Conservation (phyloP, 2,797 vertebrate species). For the Megaceryle alcyon region DNA sequence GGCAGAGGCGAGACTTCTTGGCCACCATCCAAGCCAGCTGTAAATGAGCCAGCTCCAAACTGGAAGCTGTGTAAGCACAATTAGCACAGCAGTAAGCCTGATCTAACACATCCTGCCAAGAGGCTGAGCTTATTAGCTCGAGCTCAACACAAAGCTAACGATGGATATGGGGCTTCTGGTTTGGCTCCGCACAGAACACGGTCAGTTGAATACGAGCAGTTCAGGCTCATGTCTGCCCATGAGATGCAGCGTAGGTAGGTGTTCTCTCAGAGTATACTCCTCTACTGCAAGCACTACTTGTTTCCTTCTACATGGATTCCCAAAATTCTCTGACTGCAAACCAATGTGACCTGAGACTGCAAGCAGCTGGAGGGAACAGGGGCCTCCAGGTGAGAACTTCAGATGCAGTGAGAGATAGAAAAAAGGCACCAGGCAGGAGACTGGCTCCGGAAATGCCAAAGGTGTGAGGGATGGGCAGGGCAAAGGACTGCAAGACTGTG, state of each 20-base stretch:
- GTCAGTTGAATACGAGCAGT: not conserved
- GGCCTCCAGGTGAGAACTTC: not conserved
- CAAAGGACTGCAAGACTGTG: not conserved
- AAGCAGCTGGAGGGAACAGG: not conserved
- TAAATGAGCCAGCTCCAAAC: constrained; percentile 72
- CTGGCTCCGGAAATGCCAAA: not conserved
- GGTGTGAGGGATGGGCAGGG: not conserved
- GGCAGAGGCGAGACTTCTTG: constrained; percentile 55
- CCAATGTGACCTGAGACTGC: not conserved
- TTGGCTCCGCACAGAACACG: not conserved
- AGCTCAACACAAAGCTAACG: not conserved
- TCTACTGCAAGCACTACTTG: not conserved
- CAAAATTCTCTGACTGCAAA: not conserved
- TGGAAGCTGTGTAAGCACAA: constrained; percentile 72
- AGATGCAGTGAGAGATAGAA: not conserved
- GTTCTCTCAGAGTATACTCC: not conserved
- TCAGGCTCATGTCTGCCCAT: not conserved
- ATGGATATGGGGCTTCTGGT: constrained; percentile 15
- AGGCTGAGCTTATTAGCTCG: constrained; percentile 49
- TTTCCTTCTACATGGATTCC: not conserved
- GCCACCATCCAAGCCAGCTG: constrained; percentile 61
- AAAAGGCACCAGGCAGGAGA: not conserved
- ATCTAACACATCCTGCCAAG: constrained; percentile 64
- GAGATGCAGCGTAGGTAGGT: fast-evolving
- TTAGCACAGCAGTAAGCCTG: constrained; percentile 69